Evolutionary conservation across 2,113 vertebrate genomes (phyloP), one percentile per base, ranked within the genome.

Genomic region (Clarias magur): DNA sequence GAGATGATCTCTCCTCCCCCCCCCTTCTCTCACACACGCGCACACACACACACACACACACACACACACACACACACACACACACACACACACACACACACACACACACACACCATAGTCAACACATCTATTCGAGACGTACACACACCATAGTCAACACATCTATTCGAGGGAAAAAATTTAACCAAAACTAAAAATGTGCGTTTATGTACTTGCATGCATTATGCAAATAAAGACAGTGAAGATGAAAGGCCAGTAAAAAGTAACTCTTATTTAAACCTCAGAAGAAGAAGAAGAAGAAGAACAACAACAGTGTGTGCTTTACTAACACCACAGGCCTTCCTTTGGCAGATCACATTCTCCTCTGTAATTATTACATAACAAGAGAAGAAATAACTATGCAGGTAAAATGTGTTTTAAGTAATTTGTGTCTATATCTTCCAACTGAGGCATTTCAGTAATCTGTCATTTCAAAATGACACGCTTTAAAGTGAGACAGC

Each of bases 401-500:
- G 60, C 59, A 82, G 42, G 42, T 87, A 63, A 83, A 78, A n/a
- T 42, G 54, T 53, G 70, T 3, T 78, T 25, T 78, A 83, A 78
- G 34, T 70, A 75, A 87, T 65, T 38, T 15, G 81, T 16, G 59
- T n/a, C 12, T 23, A 30, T 7, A 67, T 76, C 80, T 70, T 63
- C 25, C 7, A 54, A 82, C 65, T 23, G n/a, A 65, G 57, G 60
- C 60, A 65, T n/a, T 57, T 83, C 19, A 86, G 48, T 84, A 87
- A 87, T 83, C 80, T 85, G 67, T 60, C 83, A 83, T 85, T 79
- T 85, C 84, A 91, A 90, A 91, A 92, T 91, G 30, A 79, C 60
- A 68, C 57, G 89, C 89, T 91, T 93, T 94, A 91, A 94, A 92
- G 89, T 81, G 80, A 92, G 89, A 93, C 91, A 93, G 89, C 85